Base-by-base conservation (phyloP, 2,888 invertebrate genomes). In the Blomia tropicalis region DNA sequence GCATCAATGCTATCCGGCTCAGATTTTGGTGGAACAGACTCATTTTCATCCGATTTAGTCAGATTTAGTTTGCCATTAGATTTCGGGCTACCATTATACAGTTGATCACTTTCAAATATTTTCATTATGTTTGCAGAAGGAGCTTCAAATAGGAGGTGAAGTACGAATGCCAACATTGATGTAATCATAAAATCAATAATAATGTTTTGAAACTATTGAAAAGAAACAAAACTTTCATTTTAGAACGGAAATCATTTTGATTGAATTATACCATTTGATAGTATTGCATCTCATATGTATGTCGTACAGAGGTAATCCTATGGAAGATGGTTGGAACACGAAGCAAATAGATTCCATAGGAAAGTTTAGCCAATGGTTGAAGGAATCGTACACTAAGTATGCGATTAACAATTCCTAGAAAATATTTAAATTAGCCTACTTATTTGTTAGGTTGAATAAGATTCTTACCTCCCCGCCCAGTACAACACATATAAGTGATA, bases 291-390 rank as follows among this genome's bases (percentile, higher is more conserved):
- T 17, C 30, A 19, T 56, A 56, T n/a, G 23, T 56, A 19, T 56
- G 30, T 14, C 56, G 11, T 5, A 27, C 56, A 56, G 27, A 11
- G 30, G n/a, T n/a, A 5, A 56, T 27, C 22, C 30, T 29, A 29
- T 56, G 19, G 30, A 30, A 56, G 4, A 56, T 56, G 23, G 30
- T 29, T 11, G 32, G 32, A 7, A 31, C 11, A 17, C 56, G 56
- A 5, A 56, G 56, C 14, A 56, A 19, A 31, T 56, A 56, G 22
- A 56, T 56, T 19, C 56, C 23, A 19, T 30, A 56, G 56, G 30
- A 30, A 5, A 56, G 19, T 19, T 56, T 56, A 11, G 56, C 56
- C n/a, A 56, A 5, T 19, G 56, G 56, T 31, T 56, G 56, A 11
- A 56, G n/a, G 4, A 31, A 7, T 31, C 56, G 11, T 7, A 56